These are phyloP conservation scores for Icerya purchasi DNA, from an alignment of 2,888 invertebrate genomes.

Conservation along the genomic window DNA sequence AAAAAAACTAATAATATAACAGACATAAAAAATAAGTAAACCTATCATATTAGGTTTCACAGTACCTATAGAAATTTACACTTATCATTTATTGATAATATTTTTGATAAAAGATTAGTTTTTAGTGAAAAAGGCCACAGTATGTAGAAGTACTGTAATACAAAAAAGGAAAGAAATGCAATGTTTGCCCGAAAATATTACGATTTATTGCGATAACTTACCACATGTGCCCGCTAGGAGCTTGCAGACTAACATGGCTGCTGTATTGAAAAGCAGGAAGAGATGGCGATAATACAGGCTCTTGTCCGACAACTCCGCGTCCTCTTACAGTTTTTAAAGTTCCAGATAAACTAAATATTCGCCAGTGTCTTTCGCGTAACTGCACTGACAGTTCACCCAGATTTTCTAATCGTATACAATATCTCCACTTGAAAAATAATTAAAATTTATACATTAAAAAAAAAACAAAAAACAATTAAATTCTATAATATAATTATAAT, in stretches of 20 bases:
- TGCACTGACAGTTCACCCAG: slow-evolving; percentile 73
- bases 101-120: too few species aligned
- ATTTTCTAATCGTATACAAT: slow-evolving; percentile 91
- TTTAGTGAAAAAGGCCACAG: too few species aligned
- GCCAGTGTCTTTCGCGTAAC: slow-evolving; percentile 89
- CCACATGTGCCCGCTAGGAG: slow-evolving; percentile 97
- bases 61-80: too few species aligned
- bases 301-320: slow-evolving; percentile 92
- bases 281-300: slow-evolving; percentile 69
- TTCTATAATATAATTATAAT: slow-evolving; percentile 10
- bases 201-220: slow-evolving; percentile 25
- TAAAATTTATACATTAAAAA: slow-evolving; percentile 9
- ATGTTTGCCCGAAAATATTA: too few species aligned
- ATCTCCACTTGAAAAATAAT: slow-evolving; percentile 74
- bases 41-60: too few species aligned
- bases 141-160: too few species aligned
- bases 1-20: too few species aligned
- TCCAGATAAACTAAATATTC: slow-evolving; percentile 83
- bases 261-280: slow-evolving; percentile 94
- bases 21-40: too few species aligned
- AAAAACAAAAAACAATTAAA: slow-evolving; percentile 1
- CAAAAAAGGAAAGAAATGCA: too few species aligned
- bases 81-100: too few species aligned
- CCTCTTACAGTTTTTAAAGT: slow-evolving; percentile 87
- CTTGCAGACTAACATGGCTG: slow-evolving; percentile 89